Conservation (phyloP, 2,888 invertebrate species). For the Habroteleia sp. region DNA sequence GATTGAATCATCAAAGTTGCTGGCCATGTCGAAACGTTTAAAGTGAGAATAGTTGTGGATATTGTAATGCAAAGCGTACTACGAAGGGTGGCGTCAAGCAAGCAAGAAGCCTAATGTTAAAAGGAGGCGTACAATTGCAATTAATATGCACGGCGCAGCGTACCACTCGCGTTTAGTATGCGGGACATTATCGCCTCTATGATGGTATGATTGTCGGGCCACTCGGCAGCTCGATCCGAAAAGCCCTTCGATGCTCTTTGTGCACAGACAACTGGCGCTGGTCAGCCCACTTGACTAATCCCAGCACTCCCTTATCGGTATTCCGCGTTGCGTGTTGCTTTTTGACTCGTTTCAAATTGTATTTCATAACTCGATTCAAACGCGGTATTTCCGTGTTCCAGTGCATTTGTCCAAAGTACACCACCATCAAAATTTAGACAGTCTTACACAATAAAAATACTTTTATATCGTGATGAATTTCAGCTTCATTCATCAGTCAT, state of each 20-base stretch:
- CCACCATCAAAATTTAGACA: slow-evolving; percentile 6
- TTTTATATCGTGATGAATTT: too few species aligned
- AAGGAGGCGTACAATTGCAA: slow-evolving; percentile 64
- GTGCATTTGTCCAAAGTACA: slow-evolving; percentile 41
- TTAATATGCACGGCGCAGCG: slow-evolving; percentile 75
- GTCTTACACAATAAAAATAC: slow-evolving; percentile 22
- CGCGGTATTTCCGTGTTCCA: slow-evolving; percentile 41
- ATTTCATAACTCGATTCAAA: slow-evolving; percentile 69
- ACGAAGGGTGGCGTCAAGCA: slow-evolving; percentile 14
- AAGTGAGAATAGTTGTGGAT: slow-evolving; percentile 54
- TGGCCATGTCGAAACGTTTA: slow-evolving; percentile 54
- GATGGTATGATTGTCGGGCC: slow-evolving; percentile 75
- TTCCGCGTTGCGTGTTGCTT: slow-evolving; percentile 71
- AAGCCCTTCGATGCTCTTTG: slow-evolving; percentile 57
- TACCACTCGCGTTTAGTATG: slow-evolving; percentile 71
- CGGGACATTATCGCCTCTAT: slow-evolving; percentile 74
- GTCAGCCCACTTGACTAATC: slow-evolving; percentile 68
- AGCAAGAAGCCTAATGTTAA: slow-evolving; percentile 28
- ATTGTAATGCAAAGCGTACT: slow-evolving; percentile 70
- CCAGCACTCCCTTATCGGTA: slow-evolving; percentile 69
- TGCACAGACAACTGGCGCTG: slow-evolving; percentile 17
- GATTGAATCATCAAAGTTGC: slow-evolving; percentile 53
- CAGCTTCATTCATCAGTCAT: slow-evolving; percentile 25
- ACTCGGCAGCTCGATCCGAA: slow-evolving; percentile 69
- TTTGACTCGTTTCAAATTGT: slow-evolving; percentile 72